Evolutionary conservation across 2,113 vertebrate species (phyloP), one percentile per base, ranked within the genome.

Genomic region (Rana temporaria): DNA sequence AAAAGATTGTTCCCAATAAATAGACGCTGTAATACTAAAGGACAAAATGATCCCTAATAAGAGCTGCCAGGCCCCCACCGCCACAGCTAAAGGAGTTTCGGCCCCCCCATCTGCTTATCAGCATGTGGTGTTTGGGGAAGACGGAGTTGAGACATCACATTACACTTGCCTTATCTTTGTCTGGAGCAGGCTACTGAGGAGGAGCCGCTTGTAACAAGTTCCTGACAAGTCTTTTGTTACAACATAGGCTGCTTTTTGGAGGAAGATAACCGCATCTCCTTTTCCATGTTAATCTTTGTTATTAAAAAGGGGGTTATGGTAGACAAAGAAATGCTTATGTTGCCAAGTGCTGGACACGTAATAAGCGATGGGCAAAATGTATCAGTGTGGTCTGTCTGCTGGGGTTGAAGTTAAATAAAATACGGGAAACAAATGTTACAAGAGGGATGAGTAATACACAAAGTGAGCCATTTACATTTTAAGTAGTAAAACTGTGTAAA

Each of bases 151-250:
- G 52, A n/a, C 81, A 76, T 83, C 81, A 76, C 69, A 42, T 76
- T 83, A 60, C 81, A 83, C 81, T 52, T 60, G 62, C 26, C 60
- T 67, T 83, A 76, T 83, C 81, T 67, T 56, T 67, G 81, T 59
- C 71, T 75, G 48, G 60, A 82, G 30, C 59, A 34, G 67, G 71
- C 63, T 64, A 67, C 62, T 34, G 55, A 60, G 32, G 55, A 57
- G 55, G 56, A 62, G 57, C 72, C 14, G 56, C 42, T 59, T 77
- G 74, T 77, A 66, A 67, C 76, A 67, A 56, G 26, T 67, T 78
- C 15, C 52, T 66, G 76, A 66, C 63, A 60, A 69, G 52, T 24
- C 78, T 42, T 71, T 62, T 71, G 67, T 63, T 80, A 24, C 26
- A 15, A 7, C 14, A 16, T 59, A 60, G 24, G n/a, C 55, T 70